These are phyloP conservation scores for Drosophila kanekoi DNA, from an alignment of 2,888 invertebrate species.

Conservation along the genomic window DNA sequence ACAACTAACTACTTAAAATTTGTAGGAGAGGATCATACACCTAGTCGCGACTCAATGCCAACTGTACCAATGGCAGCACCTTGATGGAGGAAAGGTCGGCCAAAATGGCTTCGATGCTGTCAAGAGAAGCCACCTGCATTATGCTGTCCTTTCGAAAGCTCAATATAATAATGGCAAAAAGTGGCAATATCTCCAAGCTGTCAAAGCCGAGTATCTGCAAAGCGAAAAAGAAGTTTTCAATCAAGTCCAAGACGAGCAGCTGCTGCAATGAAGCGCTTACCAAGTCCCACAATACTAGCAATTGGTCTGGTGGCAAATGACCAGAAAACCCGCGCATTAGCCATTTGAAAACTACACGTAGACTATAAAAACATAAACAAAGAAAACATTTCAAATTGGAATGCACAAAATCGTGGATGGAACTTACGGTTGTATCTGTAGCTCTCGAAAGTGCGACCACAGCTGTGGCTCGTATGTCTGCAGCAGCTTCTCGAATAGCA, in stretches of 20 bases:
- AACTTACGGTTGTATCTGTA: conserved; percentile 96
- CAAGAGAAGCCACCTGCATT: conserved; percentile 90
- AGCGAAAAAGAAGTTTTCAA: neutral
- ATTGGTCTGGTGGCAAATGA: conserved; percentile 95
- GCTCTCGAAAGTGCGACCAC: conserved; percentile 95
- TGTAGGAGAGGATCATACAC: neutral
- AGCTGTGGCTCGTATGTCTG: conserved; percentile 96
- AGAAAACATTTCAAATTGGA: too few relatives aligned
- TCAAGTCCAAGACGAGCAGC: neutral
- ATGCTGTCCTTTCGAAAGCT: conserved; percentile 95
- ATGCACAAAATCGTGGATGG: too few relatives aligned
- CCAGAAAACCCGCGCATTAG: conserved; percentile 98
- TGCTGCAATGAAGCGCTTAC: conserved; percentile 71
- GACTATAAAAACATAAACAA: conserved; percentile 87
- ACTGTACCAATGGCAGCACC: conserved; percentile 93
- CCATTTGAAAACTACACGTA: conserved; percentile 97
- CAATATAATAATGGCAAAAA: conserved; percentile 93
- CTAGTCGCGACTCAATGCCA: conserved; percentile 90
- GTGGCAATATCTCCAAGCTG: conserved; percentile 94
- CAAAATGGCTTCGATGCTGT: conserved; percentile 93
- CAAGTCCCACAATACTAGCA: conserved; percentile 96
- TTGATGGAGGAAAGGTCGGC: conserved; percentile 95
- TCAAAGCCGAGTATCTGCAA: conserved; percentile 92
- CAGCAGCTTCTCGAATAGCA: conserved; percentile 94
- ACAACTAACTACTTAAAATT: conserved; percentile 12